Evolutionary conservation across 2,113 vertebrate species (phyloP), one percentile per base, ranked within the genome.

Genomic region (Phylloscopus trochilus): DNA sequence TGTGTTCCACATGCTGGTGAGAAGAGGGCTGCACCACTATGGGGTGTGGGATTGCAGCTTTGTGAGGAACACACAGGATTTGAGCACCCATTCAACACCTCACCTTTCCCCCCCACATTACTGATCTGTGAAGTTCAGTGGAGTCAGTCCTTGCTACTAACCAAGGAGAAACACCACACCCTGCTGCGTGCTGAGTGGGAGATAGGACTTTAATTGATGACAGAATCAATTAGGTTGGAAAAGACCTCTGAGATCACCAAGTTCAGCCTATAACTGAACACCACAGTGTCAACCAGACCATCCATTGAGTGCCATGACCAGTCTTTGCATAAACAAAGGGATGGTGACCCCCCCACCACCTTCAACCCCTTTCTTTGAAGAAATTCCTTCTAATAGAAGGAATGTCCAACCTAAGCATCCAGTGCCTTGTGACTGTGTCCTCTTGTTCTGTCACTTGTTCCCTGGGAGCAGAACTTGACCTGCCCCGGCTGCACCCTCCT

Each of bases 1-100:
- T n/a, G n/a, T n/a, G n/a, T 31, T 18, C 51, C 30, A 3, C 8
- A 0, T 4, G n/a, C 26, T 1, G 3, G 1, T 19, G 4, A 16
- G 13, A 68, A 41, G 69, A 46, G 18, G 10, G 37, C 5, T 26
- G 19, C 30, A 10, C 15, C 18, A 1, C 4, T 26, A 3, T 5
- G 21, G 55, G 43, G 23, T 20, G 26, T 7, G 17, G 43, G 46
- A 37, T 13, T 7, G 3, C 43, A 44, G 69, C 24, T 46, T 14
- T 47, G 63, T 7, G 23, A 52, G 20, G 49, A 37, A 33, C 4
- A 11, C 8, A 20, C 0, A 6, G 28, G n/a, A 27, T 6, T 1
- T 3, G 35, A 35, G 24, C 8, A 21, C 8, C 18, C 17, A 1
- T 16, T 67, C 31, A 9, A 35, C 18, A 3, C 11, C 23, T 28